Evolutionary conservation across 2,113 vertebrate species (phyloP).

Genomic region (Esox niger): DNA sequence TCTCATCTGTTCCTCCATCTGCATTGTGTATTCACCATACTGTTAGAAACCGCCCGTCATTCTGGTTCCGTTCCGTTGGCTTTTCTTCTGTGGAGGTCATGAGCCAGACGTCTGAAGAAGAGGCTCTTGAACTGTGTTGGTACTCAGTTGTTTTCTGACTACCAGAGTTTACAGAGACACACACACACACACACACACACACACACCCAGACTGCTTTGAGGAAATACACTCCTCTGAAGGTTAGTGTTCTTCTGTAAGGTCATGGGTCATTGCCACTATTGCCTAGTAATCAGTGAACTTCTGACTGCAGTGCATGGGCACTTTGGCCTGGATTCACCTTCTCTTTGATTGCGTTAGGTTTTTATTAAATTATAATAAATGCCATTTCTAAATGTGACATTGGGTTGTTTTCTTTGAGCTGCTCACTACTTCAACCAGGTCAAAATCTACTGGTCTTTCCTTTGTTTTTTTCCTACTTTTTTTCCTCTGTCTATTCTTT

Average conservation of each 20-base stretch:
- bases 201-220: not conserved
- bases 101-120: too few relatives aligned
- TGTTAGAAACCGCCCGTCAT: too few relatives aligned
- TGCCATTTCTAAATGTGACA: too few relatives aligned
- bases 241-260: not conserved
- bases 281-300: not conserved
- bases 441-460: slow-evolving; percentile 26
- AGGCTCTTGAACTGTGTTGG: too few relatives aligned
- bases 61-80: too few relatives aligned
- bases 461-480: slow-evolving; percentile 2
- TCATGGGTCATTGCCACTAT: not conserved
- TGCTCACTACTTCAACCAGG: slow-evolving; percentile 55
- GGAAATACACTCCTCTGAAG: not conserved
- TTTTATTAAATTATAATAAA: not conserved
- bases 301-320: not conserved
- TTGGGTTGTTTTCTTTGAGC: too few relatives aligned
- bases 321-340: not conserved
- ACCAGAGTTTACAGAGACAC: too few relatives aligned
- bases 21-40: too few relatives aligned
- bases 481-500: not conserved
- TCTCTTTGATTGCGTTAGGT: not conserved
- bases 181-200: too few relatives aligned
- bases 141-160: too few relatives aligned
- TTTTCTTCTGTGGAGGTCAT: too few relatives aligned
- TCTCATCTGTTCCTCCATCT: too few relatives aligned